phyloP scores from a whole-genome alignment of 35 echinoderm and acorn worm species.

The Eucidaris tribuloides region DNA sequence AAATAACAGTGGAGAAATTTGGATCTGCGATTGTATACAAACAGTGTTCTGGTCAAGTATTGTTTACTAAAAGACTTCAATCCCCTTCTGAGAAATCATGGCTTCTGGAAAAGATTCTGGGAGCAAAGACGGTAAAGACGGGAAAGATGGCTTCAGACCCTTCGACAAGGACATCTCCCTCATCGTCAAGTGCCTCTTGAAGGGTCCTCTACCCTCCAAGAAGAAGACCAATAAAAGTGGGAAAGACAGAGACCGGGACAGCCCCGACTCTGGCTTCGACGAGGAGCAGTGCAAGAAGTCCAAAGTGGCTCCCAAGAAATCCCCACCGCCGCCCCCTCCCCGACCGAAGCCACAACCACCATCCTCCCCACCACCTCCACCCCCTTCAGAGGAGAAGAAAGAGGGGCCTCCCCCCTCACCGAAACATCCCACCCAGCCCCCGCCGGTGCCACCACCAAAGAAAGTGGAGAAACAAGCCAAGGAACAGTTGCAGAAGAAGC shows the following conservation, averaged over 20 bases:
- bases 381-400: too few relatives aligned
- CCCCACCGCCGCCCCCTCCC: background rate
- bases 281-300: slow-evolving; percentile 4
- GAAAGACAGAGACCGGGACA: slow-evolving; percentile 1
- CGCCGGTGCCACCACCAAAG: slow-evolving; percentile 13
- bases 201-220: slow-evolving; percentile 17
- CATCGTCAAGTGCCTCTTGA: slow-evolving; percentile 53
- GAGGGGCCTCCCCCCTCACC: background rate
- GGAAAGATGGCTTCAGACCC: background rate
- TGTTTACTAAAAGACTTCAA: too few relatives aligned
- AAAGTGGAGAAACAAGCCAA: background rate
- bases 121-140: background rate
- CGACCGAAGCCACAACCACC: background rate
- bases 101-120: slow-evolving; percentile 9
- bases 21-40: too few relatives aligned
- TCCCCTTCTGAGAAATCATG: too few relatives aligned
- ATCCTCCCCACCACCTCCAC: background rate
- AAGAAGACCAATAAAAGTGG: slow-evolving; percentile 4
- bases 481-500: slow-evolving; percentile 20
- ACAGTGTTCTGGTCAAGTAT: too few relatives aligned
- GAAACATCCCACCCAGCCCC: slow-evolving; percentile 5
- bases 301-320: background rate
- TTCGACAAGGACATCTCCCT: slow-evolving; percentile 67
- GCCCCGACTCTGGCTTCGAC: slow-evolving; percentile 12
- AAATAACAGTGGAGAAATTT: too few relatives aligned